Percentiles rank a stretch among this genome's conserved stretches.
phyloP scores from a whole-genome alignment of 92 coral and sea anemone species.

The Scolanthus callimorphus region DNA sequence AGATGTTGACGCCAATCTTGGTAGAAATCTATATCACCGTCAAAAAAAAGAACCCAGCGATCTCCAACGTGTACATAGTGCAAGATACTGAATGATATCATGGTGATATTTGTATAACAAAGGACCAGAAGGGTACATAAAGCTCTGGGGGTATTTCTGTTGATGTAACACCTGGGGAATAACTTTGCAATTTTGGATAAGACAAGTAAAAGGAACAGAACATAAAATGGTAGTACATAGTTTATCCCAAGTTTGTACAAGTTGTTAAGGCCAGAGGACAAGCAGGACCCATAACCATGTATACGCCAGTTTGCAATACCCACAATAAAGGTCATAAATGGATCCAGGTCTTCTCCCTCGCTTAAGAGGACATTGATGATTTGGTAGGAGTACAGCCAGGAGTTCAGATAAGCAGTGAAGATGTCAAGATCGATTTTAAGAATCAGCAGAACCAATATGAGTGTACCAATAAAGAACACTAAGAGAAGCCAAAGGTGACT shows the following conservation, averaged over 20 bases:
- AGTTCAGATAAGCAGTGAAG: slow-evolving; percentile 72
- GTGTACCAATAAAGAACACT: slow-evolving; percentile 26
- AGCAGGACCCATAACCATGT: slow-evolving; percentile 43
- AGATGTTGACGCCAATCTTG: slow-evolving; percentile 60
- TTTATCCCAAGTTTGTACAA: slow-evolving; percentile 67
- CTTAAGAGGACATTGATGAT: slow-evolving; percentile 49
- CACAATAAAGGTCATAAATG: slow-evolving; percentile 56
- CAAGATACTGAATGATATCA: slow-evolving; percentile 55
- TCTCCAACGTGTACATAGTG: slow-evolving; percentile 68
- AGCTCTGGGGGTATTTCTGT: slow-evolving; percentile 68
- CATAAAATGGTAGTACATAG: slow-evolving; percentile 67
- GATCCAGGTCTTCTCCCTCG: slow-evolving; percentile 59
- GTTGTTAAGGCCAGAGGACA: slow-evolving; percentile 60
- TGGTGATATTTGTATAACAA: slow-evolving; percentile 72
- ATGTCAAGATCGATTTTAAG: slow-evolving; percentile 73
- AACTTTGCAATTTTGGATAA: slow-evolving; percentile 52
- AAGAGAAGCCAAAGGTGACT: slow-evolving; percentile 60
- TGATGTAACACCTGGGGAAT: slow-evolving; percentile 74
- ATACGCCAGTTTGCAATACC: slow-evolving; percentile 65
- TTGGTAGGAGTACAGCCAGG: slow-evolving; percentile 91
- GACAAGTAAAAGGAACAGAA: slow-evolving; percentile 49
- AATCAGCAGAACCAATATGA: slow-evolving; percentile 54
- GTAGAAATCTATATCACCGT: slow-evolving; percentile 53
- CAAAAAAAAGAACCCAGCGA: slow-evolving; percentile 59
- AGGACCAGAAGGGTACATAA: slow-evolving; percentile 70